phyloP scores from a whole-genome alignment of 2,888 invertebrate genomes.

The Balanococcus diminutus region DNA sequence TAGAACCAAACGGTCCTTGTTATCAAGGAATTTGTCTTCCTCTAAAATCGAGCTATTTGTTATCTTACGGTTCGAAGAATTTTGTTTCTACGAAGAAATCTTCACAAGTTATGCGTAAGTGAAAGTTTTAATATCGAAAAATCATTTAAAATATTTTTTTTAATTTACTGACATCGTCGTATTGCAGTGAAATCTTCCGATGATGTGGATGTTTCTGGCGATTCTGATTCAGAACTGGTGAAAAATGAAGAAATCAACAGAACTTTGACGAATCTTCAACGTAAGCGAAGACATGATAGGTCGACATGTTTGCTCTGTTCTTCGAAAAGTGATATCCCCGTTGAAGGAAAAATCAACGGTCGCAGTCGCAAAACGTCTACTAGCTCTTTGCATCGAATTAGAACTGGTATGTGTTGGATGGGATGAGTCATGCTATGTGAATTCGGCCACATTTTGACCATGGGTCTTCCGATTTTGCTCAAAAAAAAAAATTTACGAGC shows the following conservation, averaged over 20 bases:
- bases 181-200: slow-evolving; percentile 29
- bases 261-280: slow-evolving; percentile 25
- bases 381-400: slow-evolving; percentile 59
- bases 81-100: background rate
- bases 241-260: slow-evolving; percentile 35
- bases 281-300: slow-evolving; percentile 57
- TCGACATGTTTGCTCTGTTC: slow-evolving; percentile 57
- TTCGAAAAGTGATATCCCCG: slow-evolving; percentile 53
- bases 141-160: background rate
- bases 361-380: slow-evolving; percentile 59
- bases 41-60: slow-evolving; percentile 56
- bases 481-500: too few relatives aligned
- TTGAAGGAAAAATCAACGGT: slow-evolving; percentile 45
- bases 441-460: too few relatives aligned
- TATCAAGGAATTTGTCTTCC: slow-evolving; percentile 81
- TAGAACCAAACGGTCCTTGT: slow-evolving; percentile 63
- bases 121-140: background rate
- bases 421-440: background rate
- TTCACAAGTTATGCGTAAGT: background rate
- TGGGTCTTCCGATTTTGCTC: too few relatives aligned
- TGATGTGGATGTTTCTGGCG: slow-evolving; percentile 55
- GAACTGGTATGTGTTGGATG: slow-evolving; percentile 58
- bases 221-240: slow-evolving; percentile 57
- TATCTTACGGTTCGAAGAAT: slow-evolving; percentile 22
- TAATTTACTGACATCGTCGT: too few relatives aligned